phyloP scores from a whole-genome alignment of 2,797 vertebrate genomes.

The Lacerta agilis region DNA sequence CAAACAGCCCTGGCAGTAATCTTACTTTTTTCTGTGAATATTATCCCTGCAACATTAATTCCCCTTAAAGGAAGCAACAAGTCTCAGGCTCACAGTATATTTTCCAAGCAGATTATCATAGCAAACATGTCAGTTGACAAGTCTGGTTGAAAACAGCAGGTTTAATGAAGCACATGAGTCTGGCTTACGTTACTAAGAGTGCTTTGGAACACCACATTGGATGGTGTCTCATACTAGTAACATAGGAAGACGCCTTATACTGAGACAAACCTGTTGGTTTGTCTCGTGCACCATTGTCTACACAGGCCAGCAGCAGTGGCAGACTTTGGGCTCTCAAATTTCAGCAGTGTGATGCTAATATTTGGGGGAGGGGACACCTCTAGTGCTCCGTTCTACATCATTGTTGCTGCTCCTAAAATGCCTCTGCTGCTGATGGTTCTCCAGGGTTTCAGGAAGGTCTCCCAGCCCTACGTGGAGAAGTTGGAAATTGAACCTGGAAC shows the following conservation, averaged over 20 bases:
- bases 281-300: too few species aligned
- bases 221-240: neutral
- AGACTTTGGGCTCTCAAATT: too few species aligned
- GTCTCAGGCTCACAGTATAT: neutral
- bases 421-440: neutral
- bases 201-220: fast-evolving
- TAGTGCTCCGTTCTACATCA: neutral
- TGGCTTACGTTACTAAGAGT: neutral
- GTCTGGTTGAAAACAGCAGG: neutral
- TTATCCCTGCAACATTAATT: conserved; percentile 30
- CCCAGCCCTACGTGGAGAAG: too few species aligned
- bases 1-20: conserved; percentile 39
- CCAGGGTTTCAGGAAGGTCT: neutral
- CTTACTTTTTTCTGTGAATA: conserved; percentile 51
- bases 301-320: too few species aligned
- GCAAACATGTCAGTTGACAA: neutral
- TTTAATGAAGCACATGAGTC: neutral
- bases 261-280: too few species aligned
- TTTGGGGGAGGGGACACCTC: neutral
- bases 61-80: conserved; percentile 40
- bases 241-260: neutral
- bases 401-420: too few species aligned
- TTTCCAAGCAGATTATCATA: neutral
- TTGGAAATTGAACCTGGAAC: too few species aligned
- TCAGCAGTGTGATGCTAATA: too few species aligned